Base-by-base conservation (phyloP, 2,888 invertebrate genomes). In the Leptopilina myrica region DNA sequence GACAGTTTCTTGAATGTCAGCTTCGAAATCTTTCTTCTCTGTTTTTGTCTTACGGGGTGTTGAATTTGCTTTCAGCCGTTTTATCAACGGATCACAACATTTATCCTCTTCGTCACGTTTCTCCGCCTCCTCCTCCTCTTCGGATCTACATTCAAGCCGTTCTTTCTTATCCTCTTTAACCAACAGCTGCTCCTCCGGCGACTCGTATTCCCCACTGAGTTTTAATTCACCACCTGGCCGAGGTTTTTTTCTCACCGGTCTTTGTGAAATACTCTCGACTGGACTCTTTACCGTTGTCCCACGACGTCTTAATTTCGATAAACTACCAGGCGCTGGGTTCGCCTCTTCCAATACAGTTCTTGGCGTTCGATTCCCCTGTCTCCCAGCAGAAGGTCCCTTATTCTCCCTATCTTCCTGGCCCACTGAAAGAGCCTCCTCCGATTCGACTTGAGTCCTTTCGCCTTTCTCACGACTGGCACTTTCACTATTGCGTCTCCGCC, bases 351-450 rank as follows among this genome's bases (percentile, higher is more conserved):
- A 84, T 20, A 91, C 89, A 12, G 90, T 88, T 20, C 90, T 85
- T 3, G 88, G 83, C 12, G 89, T 87, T n/a, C 86, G 81, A 79
- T 88, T 89, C 49, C 87, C 85, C 6, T 88, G 87, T 79, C 89
- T 88, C 15, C 90, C 89, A 0, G 87, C 79, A 40, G 88, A 83
- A 20, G 91, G 91, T 5, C 91, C 90, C 80, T 91, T 91, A 86
- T 91, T 91, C 80, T 91, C 91, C 0, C 91, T 88, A 65, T 91
- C 91, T 78, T 91, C 91, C 49, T 89, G 90, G 4, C 88, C 87
- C 56, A 88, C 87, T 73, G 88, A 87, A 53, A 88, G 76, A 76
- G 84, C 84, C 14, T 82, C 83, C 49, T 83, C 84, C 40, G 77
- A 76, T 33, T 79, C 82, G 12, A 53, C 49, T 20, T 82, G 79